Evolutionary conservation across 2,113 vertebrate genomes (phyloP), one percentile per base, ranked within the genome.

Genomic region (Bagarius yarrelli): DNA sequence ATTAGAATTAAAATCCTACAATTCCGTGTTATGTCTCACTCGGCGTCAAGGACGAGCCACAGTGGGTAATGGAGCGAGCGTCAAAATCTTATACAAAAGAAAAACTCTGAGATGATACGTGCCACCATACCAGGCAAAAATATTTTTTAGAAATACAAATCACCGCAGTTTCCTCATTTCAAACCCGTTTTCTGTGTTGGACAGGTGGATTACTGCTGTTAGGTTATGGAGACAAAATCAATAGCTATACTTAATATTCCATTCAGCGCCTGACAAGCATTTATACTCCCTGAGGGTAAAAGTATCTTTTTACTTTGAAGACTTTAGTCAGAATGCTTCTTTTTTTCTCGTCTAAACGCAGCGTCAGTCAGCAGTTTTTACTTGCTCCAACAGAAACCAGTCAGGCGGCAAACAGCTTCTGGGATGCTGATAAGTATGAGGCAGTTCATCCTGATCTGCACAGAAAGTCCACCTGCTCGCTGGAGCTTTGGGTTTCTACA

Each of bases 161-260:
- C 55, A n/a, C 50, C 32, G 19, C 50, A 52, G 30, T 50, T 59
- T 14, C 21, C 64, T 69, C 40, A 32, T 50, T 27, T 60, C 23
- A 61, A 27, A 71, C 59, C 18, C 4, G 30, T 18, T 50, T 30
- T 59, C 25, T n/a, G 21, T 13, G 67, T 25, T 32, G 6, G 67
- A 80, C 36, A 44, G 23, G 32, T 56, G 30, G 30, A 53, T 53
- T 34, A 74, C 76, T 18, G 59, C 61, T 72, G 74, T 73, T 78
- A 56, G 47, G 25, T 52, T 52, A 30, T 12, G 47, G 66, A 63
- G 69, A 40, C 60, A 27, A 81, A 84, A 84, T 81, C 79, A 59
- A 84, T 78, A 40, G 57, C 40, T 63, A 40, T 56, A 66, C 27
- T 57, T 55, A 73, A 74, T 66, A 56, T 73, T 27, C 36, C 40